Percentiles rank a stretch among this genome's conserved stretches.
phyloP scores from a whole-genome alignment of 2,113 vertebrate genomes.

The Aptenodytes patagonicus region DNA sequence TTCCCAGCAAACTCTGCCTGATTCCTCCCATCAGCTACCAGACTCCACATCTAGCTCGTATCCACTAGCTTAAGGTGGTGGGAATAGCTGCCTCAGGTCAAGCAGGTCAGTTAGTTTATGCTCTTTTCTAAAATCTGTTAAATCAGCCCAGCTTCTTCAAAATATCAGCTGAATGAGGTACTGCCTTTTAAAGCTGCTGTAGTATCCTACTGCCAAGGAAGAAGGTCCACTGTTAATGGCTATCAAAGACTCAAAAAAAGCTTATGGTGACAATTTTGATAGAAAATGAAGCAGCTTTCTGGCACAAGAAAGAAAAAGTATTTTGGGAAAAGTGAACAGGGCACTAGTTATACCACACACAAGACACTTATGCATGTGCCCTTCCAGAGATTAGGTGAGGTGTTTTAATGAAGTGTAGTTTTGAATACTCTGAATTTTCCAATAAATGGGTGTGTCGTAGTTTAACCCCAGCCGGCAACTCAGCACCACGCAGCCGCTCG shows the following conservation, averaged over 20 bases:
- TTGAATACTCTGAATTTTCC: neutral
- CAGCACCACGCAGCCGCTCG: too few species aligned
- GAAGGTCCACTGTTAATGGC: neutral
- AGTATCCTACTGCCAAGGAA: neutral
- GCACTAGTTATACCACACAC: neutral
- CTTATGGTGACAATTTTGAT: neutral
- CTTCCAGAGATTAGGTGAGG: neutral
- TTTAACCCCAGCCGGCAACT: too few species aligned
- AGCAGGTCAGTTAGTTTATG: neutral
- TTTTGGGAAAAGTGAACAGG: neutral
- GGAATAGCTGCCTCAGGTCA: neutral
- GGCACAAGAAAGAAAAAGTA: neutral
- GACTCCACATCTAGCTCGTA: neutral
- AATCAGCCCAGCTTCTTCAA: neutral
- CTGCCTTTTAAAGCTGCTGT: neutral
- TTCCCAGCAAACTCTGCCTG: neutral
- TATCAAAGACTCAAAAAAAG: neutral
- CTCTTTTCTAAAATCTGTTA: neutral
- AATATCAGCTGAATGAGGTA: neutral
- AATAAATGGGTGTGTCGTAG: neutral
- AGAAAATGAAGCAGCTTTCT: neutral
- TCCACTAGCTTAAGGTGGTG: neutral
- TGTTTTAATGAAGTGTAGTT: neutral
- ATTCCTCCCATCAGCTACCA: neutral
- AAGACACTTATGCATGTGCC: neutral